Conservation (phyloP, 2,888 invertebrate genomes). For the Chalcosyrphus nemorum region DNA sequence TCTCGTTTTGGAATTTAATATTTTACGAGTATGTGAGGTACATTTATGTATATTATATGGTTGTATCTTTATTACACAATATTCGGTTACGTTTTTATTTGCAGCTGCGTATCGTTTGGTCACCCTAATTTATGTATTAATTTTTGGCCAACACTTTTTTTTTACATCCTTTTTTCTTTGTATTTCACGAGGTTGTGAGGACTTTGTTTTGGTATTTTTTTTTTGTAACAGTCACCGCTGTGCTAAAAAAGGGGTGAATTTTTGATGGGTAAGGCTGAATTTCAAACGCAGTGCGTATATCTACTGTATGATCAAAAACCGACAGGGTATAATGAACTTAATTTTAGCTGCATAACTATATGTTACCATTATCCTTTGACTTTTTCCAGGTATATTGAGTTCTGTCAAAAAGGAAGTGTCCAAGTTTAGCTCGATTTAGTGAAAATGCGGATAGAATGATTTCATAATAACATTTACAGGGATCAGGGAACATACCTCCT, state of each 20-base stretch:
- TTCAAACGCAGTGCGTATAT: too few relatives aligned
- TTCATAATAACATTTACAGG: conserved; percentile 27
- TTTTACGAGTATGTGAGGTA: conserved; percentile 15
- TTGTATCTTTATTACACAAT: conserved; percentile 21
- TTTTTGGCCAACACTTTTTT: conserved; percentile 3
- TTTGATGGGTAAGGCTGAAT: conserved; percentile 12
- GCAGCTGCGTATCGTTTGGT: not conserved
- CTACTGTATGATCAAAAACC: too few relatives aligned
- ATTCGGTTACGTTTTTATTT: conserved; percentile 8
- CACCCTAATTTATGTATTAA: conserved; percentile 19
- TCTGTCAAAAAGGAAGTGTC: too few relatives aligned
- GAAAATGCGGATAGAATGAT: conserved; percentile 44
- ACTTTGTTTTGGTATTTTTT: conserved; percentile 62
- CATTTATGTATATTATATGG: not conserved
- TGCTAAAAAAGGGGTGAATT: not conserved
- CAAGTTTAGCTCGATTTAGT: not conserved
- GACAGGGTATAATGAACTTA: too few relatives aligned
- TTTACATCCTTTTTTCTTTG: conserved; percentile 30
- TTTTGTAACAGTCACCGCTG: not conserved
- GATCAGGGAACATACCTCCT: not conserved
- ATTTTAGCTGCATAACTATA: too few relatives aligned
- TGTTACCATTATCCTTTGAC: too few relatives aligned
- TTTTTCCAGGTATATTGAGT: too few relatives aligned
- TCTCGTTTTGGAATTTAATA: conserved; percentile 24
- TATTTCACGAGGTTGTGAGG: conserved; percentile 52